A percentile compares a stretch with the other conserved stretches of the same genome.
Evolutionary conservation across 2,888 invertebrate species (phyloP).

Genomic region (Eurytoma californica): DNA sequence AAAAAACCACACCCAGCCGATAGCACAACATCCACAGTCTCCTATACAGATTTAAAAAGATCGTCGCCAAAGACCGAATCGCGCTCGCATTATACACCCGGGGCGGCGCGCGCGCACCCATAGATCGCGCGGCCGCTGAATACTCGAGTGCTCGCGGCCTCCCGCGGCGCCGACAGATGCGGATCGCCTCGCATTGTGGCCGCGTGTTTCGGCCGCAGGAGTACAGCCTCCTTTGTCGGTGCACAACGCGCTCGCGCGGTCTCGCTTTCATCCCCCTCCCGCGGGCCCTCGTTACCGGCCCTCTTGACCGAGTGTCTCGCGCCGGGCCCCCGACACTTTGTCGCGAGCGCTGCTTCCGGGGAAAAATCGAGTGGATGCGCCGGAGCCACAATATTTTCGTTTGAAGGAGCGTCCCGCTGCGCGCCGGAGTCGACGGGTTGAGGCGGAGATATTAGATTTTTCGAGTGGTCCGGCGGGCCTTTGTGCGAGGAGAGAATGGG

Average conservation of each 20-base stretch:
- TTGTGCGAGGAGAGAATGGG: conserved; percentile 19
- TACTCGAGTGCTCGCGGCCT: conserved; percentile 55
- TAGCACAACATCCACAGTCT: background rate
- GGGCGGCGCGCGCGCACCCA: background rate
- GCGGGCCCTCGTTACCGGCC: conserved; percentile 11
- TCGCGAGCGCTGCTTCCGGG: background rate
- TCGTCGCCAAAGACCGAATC: background rate
- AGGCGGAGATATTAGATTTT: conserved; percentile 51
- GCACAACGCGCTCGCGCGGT: conserved; percentile 60
- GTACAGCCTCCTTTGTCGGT: conserved; percentile 69
- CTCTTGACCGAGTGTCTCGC: background rate
- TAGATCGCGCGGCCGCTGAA: conserved; percentile 11
- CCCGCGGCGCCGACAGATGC: conserved; percentile 69
- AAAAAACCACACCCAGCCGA: background rate
- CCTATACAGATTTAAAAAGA: conserved; percentile 23
- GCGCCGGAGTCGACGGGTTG: conserved; percentile 12
- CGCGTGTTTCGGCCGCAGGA: conserved; percentile 72
- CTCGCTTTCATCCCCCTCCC: conserved; percentile 22
- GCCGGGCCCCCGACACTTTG: background rate
- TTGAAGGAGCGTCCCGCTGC: conserved; percentile 31
- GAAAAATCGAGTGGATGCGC: conserved; percentile 17
- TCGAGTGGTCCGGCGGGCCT: conserved; percentile 31
- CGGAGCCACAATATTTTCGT: conserved; percentile 49
- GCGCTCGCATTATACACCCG: background rate
- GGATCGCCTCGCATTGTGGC: conserved; percentile 47